Evolutionary conservation across 2,797 vertebrate species (phyloP), one percentile per base, ranked within the genome.

Genomic region (Apogon talboti): DNA sequence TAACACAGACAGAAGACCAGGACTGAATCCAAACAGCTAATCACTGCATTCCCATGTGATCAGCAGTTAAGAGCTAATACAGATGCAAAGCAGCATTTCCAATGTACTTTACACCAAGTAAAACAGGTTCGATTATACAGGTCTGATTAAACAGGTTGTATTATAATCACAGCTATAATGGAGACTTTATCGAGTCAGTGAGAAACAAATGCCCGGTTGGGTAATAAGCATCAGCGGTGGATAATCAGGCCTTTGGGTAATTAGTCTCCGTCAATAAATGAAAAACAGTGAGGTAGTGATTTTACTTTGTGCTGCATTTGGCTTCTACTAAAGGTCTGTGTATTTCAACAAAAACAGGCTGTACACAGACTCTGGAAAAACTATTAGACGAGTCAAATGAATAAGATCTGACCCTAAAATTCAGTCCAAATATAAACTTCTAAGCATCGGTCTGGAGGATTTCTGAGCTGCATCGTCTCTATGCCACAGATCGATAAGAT

Each of bases 1-100:
- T 98, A 54, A 28, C 3, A 51, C 15, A 3, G 13, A 1, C 6
- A 28, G 30, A 56, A 38, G 52, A 0, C 8, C 30, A 69, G 56
- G 55, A 57, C 11, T 63, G 12, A 37, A 59, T 69, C 66, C 14
- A 62, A 1, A 40, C 21, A 46, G 30, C 51, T 37, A 45, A 19
- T 50, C 33, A 67, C 16, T 60, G 33, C 44, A 69, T 12, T 52
- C 42, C 2, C 28, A 19, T 41, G 37, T 52, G 55, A 74, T 47
- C 53, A 51, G 21, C 65, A 70, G 59, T 79, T 50, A 62, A 55
- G 24, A 51, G 47, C 45, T 63, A 30, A 76, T 40, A 7, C 42
- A 42, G 63, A 70, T 14, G n/a, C 11, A 51, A 24, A 70, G 21
- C 37, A 3, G 12, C 40, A 45, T 65, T 59, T 56, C 42, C 19